Evolutionary conservation across 2,113 vertebrate genomes (phyloP).

Genomic region (Cyanoramphus novaezelandiae): DNA sequence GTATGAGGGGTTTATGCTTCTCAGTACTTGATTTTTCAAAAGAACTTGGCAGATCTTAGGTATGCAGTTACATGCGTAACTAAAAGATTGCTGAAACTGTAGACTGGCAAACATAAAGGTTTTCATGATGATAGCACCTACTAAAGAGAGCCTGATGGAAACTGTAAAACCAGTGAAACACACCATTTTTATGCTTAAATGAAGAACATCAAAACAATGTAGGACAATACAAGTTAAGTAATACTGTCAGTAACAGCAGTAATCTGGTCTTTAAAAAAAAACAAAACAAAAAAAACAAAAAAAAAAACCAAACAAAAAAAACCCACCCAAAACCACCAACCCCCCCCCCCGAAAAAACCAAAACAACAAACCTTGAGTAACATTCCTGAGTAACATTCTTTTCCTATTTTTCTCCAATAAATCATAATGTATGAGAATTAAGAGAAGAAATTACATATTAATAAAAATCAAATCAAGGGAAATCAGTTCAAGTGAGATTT

Average conservation of each 20-base stretch:
- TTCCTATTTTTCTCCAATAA: neutral
- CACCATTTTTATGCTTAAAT: neutral
- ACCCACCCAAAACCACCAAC: too few species aligned
- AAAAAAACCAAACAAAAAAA: too few species aligned
- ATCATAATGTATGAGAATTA: neutral
- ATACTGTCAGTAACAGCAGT: neutral
- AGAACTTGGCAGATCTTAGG: neutral
- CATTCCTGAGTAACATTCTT: neutral
- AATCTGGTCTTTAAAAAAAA: neutral
- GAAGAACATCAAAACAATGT: neutral
- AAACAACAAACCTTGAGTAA: neutral
- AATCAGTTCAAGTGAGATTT: neutral
- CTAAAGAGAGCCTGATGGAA: neutral
- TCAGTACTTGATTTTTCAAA: neutral
- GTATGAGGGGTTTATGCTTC: neutral
- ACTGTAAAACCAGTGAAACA: neutral
- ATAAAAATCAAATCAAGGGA: neutral
- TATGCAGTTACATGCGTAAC: neutral
- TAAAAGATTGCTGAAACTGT: neutral
- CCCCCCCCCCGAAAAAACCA: too few species aligned
- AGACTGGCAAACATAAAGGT: neutral
- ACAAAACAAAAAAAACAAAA: neutral
- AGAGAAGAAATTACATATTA: neutral
- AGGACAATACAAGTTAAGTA: neutral
- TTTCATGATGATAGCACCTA: neutral